Percentiles rank a stretch among this genome's conserved stretches.
phyloP scores from a whole-genome alignment of 2,113 vertebrate species.

The Myiozetetes cayanensis region DNA sequence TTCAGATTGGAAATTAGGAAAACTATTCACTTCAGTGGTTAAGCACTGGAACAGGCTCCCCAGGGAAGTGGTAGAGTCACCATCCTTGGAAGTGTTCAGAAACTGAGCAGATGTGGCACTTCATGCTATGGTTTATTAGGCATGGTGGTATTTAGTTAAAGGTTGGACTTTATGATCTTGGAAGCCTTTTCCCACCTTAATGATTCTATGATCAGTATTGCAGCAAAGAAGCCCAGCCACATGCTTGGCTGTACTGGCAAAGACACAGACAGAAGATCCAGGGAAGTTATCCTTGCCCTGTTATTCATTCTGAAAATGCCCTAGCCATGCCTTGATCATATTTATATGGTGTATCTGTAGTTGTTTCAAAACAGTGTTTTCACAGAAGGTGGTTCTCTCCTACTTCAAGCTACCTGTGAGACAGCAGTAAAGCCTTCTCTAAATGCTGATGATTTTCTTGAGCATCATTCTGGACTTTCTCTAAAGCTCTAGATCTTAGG shows the following conservation, averaged over 20 bases:
- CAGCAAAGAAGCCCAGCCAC: not conserved
- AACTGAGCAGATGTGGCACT: not conserved
- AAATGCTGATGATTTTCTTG: not conserved
- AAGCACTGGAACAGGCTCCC: not conserved
- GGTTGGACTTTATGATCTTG: not conserved
- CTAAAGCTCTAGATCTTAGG: no score
- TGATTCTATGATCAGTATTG: not conserved
- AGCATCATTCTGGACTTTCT: not conserved
- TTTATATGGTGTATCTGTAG: not conserved
- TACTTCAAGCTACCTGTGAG: not conserved
- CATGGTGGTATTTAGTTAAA: not conserved
- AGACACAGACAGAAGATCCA: not conserved
- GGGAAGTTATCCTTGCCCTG: not conserved
- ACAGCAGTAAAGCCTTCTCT: not conserved
- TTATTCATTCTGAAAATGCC: not conserved
- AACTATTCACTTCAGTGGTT: not conserved
- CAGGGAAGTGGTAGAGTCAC: not conserved
- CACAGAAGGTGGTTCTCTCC: not conserved
- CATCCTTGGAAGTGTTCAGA: not conserved
- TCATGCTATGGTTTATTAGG: accelerated
- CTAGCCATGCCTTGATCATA: not conserved
- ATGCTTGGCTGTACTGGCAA: not conserved
- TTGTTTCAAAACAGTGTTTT: not conserved
- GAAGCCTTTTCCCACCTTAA: not conserved
- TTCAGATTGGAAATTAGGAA: not conserved